Evolutionary conservation across 2,797 vertebrate genomes (phyloP).

Genomic region (Staurois parvus): DNA sequence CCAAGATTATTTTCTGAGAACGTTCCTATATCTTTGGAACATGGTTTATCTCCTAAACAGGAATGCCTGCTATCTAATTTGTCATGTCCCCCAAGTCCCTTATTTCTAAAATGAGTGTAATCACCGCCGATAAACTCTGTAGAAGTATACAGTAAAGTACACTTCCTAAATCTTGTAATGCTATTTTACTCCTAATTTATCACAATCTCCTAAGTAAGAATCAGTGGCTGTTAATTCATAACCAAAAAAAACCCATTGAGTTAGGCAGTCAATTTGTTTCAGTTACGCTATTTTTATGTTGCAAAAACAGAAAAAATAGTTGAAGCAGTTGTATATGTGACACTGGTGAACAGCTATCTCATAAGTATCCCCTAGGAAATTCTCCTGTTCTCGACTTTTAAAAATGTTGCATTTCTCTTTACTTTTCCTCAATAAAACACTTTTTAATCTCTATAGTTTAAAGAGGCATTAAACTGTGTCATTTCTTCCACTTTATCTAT

Average conservation of each 20-base stretch:
- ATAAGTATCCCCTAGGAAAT: constrained; percentile 45
- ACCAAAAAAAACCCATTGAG: constrained; percentile 33
- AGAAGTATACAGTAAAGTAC: constrained; percentile 40
- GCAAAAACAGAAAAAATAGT: constrained; percentile 45
- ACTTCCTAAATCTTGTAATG: constrained; percentile 32
- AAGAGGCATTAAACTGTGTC: constrained; percentile 12
- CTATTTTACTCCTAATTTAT: constrained; percentile 28
- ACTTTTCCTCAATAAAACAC: constrained; percentile 43
- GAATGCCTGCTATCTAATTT: constrained; percentile 33
- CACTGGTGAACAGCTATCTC: constrained; percentile 44
- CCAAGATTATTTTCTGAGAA: constrained; percentile 37
- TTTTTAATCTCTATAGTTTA: constrained; percentile 46
- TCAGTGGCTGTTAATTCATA: constrained; percentile 46
- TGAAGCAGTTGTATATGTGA: constrained; percentile 47
- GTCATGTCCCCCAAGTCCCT: constrained; percentile 38
- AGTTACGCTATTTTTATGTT: constrained; percentile 51
- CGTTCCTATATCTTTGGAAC: constrained; percentile 18
- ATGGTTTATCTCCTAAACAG: constrained; percentile 49
- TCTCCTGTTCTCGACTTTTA: constrained; percentile 45
- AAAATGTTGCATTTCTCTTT: constrained; percentile 44
- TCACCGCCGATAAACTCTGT: constrained; percentile 18
- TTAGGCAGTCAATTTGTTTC: constrained; percentile 25
- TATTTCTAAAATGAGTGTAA: constrained; percentile 44
- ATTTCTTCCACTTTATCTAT: neutral
- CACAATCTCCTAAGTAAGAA: constrained; percentile 26